Conservation (phyloP, 1,140 invertebrate genomes). For the Pygmarrhopalites habei region DNA sequence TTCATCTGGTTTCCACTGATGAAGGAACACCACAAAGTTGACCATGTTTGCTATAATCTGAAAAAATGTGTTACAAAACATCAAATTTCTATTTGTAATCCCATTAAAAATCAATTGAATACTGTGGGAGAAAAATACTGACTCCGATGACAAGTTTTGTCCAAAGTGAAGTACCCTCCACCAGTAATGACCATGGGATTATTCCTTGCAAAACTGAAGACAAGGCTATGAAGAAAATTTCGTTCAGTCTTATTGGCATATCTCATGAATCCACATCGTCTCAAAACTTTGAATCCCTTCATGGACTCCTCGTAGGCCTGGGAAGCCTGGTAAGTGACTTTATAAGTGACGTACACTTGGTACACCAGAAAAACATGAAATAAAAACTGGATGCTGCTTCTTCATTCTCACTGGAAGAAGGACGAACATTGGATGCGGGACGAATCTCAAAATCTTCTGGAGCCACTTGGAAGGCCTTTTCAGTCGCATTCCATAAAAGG, state of each 20-base stretch:
- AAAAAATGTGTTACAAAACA: neutral
- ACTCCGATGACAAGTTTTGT: constrained; percentile 1
- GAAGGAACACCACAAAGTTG: constrained; percentile 1
- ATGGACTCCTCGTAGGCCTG: constrained; percentile 12
- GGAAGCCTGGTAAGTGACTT: neutral
- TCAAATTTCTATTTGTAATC: neutral
- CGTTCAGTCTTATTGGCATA: constrained; percentile 21
- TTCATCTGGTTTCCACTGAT: neutral
- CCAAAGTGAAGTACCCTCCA: constrained; percentile 13
- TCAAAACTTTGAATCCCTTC: constrained; percentile 25
- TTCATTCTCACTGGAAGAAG: constrained; percentile 1
- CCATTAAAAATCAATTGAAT: neutral
- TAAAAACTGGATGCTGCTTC: neutral
- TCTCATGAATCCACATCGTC: constrained; percentile 29
- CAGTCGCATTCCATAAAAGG: neutral
- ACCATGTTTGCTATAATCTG: neutral
- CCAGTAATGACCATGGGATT: constrained; percentile 24
- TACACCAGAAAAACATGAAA: neutral
- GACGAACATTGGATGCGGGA: no score
- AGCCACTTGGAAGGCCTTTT: neutral
- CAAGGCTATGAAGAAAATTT: constrained; percentile 27
- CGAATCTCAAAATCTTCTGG: neutral
- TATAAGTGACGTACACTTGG: neutral
- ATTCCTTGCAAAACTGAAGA: constrained; percentile 26
- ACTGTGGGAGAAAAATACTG: neutral